Percentiles rank a stretch among this genome's conserved stretches.
Conservation (phyloP, 2,113 vertebrate genomes). For the Hemiprocne comata region DNA sequence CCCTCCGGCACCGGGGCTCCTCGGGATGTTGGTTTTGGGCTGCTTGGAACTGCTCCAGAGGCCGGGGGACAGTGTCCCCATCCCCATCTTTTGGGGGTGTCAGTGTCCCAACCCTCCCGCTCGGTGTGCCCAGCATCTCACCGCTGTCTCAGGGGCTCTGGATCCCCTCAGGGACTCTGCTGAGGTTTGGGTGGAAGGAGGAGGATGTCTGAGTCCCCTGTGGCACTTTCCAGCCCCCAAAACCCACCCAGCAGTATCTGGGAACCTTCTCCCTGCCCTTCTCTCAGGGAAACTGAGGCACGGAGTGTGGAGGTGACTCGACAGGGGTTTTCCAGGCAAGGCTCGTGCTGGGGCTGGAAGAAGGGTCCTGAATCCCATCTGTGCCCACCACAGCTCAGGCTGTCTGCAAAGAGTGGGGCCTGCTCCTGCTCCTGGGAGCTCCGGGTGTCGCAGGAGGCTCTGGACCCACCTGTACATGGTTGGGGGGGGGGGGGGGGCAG, state of each 20-base stretch:
- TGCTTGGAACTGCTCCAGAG: background rate
- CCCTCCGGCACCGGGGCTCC: no score
- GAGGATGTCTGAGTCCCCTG: background rate
- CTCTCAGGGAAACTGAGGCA: background rate
- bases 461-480: fast-evolving
- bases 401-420: background rate
- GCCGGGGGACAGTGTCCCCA: no score
- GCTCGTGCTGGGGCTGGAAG: background rate
- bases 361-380: background rate
- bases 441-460: no score
- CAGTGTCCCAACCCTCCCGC: fast-evolving
- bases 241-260: no score
- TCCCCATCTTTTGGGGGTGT: background rate
- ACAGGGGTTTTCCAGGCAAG: background rate
- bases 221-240: background rate
- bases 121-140: fast-evolving
- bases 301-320: fast-evolving
- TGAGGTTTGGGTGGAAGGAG: background rate
- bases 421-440: background rate
- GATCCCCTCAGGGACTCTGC: background rate
- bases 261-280: background rate
- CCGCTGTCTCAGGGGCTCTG: background rate
- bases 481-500: no score
- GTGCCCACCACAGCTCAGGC: background rate
- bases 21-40: background rate